Percentiles rank a stretch among this genome's conserved stretches.
Evolutionary conservation across 2,113 vertebrate species (phyloP).

Genomic region (Micromys minutus): DNA sequence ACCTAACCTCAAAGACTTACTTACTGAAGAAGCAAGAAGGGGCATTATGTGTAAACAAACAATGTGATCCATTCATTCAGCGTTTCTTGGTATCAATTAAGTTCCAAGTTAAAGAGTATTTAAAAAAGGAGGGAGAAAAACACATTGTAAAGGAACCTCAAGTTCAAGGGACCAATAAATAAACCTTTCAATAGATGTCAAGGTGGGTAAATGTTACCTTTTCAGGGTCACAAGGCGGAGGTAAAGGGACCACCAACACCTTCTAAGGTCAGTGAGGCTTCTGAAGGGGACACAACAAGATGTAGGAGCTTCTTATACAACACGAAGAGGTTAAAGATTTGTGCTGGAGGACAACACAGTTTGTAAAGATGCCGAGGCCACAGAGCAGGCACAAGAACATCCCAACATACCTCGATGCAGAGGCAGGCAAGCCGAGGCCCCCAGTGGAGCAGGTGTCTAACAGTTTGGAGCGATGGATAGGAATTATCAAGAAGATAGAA

Average conservation of each 20-base stretch:
- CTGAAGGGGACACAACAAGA: not conserved
- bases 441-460: not conserved
- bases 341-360: not conserved
- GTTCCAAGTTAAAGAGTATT: not conserved
- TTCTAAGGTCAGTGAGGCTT: not conserved
- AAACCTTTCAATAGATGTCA: not conserved
- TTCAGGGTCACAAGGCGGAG: not conserved
- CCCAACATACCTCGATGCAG: not conserved
- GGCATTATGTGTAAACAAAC: not conserved
- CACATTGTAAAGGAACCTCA: not conserved
- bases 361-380: not conserved
- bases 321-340: not conserved
- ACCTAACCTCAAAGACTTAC: slow-evolving; percentile 2
- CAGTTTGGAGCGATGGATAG: not conserved
- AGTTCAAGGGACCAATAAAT: not conserved
- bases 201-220: not conserved
- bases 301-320: not conserved
- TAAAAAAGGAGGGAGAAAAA: not conserved
- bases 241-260: not conserved
- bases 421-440: not conserved
- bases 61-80: not conserved
- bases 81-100: slow-evolving; percentile 32
- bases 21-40: not conserved
- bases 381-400: not conserved
- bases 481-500: slow-evolving; percentile 32